These are phyloP conservation scores for Anthrax anthrax DNA, from an alignment of 2,888 invertebrate genomes.

Conservation along the genomic window DNA sequence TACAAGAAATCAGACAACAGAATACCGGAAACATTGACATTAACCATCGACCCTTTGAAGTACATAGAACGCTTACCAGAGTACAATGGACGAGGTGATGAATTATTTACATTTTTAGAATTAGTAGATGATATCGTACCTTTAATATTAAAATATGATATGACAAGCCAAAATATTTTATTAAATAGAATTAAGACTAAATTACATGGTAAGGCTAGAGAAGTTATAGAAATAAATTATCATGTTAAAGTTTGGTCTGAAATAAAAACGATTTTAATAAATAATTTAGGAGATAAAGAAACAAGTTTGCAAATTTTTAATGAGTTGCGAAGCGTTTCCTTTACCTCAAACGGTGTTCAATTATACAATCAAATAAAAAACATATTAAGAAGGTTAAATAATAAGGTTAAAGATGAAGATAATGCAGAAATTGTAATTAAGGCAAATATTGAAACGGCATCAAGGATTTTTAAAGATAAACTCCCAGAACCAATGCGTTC, in stretches of 20 bases:
- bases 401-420: slow-evolving; percentile 5
- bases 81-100: slow-evolving; percentile 2
- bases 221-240: slow-evolving; percentile 8
- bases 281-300: slow-evolving; percentile 7
- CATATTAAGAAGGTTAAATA: slow-evolving; percentile 5
- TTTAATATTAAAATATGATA: slow-evolving; percentile 1
- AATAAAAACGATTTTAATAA: slow-evolving; percentile 3
- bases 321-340: slow-evolving; percentile 2
- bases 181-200: slow-evolving; percentile 8
- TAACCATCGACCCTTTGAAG: slow-evolving; percentile 4
- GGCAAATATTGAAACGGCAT: not conserved
- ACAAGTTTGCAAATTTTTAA: slow-evolving; percentile 3
- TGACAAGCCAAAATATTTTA: slow-evolving; percentile 1
- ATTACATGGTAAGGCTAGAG: slow-evolving; percentile 3
- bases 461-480: slow-evolving; percentile 3
- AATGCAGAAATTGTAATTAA: not conserved
- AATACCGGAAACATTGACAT: no score
- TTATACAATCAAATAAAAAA: slow-evolving; percentile 5
- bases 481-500: slow-evolving; percentile 4
- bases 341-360: slow-evolving; percentile 4
- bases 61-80: slow-evolving; percentile 3
- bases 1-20: no score
- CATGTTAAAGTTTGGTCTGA: slow-evolving; percentile 6
- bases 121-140: slow-evolving; percentile 5
- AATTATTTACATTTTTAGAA: slow-evolving; percentile 5